A percentile compares a stretch with the other conserved stretches of the same genome.
Evolutionary conservation across 2,888 invertebrate species (phyloP).

Genomic region (Anticlea derivata): DNA sequence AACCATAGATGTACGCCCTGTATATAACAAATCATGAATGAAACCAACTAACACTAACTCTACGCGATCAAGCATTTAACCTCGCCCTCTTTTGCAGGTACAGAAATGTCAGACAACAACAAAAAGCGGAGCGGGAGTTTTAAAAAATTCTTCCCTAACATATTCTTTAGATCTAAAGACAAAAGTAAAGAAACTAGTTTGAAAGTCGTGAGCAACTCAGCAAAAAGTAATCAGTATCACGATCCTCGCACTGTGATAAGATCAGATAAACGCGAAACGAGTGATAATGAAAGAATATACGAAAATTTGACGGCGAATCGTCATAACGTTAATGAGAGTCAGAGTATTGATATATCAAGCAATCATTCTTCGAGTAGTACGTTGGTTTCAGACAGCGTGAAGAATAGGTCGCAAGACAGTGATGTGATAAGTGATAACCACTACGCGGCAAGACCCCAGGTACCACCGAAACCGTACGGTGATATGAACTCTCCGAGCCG

Average conservation of each 20-base stretch:
- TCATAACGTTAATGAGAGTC: slow-evolving; percentile 46
- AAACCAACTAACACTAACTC: neutral
- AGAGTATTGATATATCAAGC: slow-evolving; percentile 51
- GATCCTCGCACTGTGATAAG: slow-evolving; percentile 55
- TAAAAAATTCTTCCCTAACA: slow-evolving; percentile 66
- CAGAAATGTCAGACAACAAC: slow-evolving; percentile 59
- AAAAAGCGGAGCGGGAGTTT: slow-evolving; percentile 70
- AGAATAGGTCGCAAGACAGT: slow-evolving; percentile 39
- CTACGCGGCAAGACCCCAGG: slow-evolving; percentile 61
- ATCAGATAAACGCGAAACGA: slow-evolving; percentile 48
- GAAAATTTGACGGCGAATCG: slow-evolving; percentile 63
- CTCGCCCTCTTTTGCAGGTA: slow-evolving; percentile 30
- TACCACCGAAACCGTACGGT: slow-evolving; percentile 57
- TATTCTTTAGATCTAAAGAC: slow-evolving; percentile 69
- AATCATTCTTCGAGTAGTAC: slow-evolving; percentile 72
- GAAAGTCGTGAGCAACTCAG: slow-evolving; percentile 47
- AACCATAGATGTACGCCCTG: no score
- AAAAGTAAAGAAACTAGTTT: slow-evolving; percentile 47
- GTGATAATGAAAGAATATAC: slow-evolving; percentile 64
- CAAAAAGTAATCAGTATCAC: slow-evolving; percentile 64
- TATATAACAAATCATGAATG: no score
- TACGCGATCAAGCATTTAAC: slow-evolving; percentile 1
- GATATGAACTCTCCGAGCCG: slow-evolving; percentile 44
- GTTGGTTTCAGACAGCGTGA: slow-evolving; percentile 66
- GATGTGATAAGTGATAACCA: slow-evolving; percentile 38